Conservation (phyloP, 2,797 vertebrate species). For the Falco novaeseelandiae region DNA sequence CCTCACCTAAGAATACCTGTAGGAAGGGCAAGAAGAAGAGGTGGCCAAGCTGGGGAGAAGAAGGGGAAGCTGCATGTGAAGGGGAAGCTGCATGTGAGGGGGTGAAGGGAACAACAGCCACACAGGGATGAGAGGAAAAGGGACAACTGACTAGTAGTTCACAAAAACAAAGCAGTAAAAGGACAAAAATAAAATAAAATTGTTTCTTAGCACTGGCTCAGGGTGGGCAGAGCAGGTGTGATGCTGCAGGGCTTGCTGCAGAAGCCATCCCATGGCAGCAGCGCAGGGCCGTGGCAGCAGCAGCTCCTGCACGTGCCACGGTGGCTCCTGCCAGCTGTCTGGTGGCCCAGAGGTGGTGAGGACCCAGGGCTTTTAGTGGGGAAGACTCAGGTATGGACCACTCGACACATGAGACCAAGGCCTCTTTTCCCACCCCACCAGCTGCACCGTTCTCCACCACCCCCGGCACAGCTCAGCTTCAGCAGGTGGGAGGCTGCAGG, state of each 20-base stretch:
- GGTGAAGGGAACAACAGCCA: not conserved
- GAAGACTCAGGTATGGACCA: not conserved
- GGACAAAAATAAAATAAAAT: not conserved
- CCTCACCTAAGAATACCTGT: slow-evolving; percentile 1
- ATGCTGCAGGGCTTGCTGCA: not conserved
- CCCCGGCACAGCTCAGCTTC: not conserved
- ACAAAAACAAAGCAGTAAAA: not conserved
- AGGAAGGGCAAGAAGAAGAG: not conserved
- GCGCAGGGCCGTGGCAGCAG: not conserved
- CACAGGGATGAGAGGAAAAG: not conserved
- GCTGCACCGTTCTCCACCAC: not conserved
- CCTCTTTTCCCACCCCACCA: not conserved
- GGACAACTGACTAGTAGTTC: not conserved
- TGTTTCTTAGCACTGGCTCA: not conserved
- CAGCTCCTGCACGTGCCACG: not conserved
- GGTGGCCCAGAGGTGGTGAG: not conserved
- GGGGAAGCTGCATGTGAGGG: not conserved
- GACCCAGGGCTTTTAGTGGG: not conserved
- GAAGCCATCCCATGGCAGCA: fast-evolving
- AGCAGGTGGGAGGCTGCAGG: not conserved
- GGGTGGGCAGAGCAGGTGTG: not conserved
- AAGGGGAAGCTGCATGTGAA: too few relatives aligned
- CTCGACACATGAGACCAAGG: not conserved
- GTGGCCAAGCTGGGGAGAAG: not conserved
- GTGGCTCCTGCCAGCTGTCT: slow-evolving; percentile 18